phyloP scores from a whole-genome alignment of 2,888 invertebrate species.

The Miltochrista miniata region DNA sequence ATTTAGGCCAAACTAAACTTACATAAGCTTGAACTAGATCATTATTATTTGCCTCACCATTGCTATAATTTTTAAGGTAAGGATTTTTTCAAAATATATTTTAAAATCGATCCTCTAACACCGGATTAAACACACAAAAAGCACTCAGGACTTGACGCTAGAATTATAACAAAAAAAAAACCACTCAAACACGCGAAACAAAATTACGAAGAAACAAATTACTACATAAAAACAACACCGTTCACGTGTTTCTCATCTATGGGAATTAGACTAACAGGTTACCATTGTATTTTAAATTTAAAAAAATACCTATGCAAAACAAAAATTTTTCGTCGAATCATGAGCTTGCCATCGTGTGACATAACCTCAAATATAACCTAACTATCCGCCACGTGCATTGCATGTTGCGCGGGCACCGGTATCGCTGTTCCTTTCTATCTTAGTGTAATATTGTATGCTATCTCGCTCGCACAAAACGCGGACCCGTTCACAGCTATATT shows the following conservation, averaged over 20 bases:
- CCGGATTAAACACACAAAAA: too few species aligned
- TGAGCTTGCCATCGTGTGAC: constrained; percentile 9
- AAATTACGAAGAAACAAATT: background rate
- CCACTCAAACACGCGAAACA: too few species aligned
- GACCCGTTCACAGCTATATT: constrained; percentile 21
- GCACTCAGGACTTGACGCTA: too few species aligned
- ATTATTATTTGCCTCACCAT: too few species aligned
- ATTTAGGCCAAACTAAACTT: too few species aligned
- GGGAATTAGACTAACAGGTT: constrained; percentile 1
- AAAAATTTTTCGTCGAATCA: background rate
- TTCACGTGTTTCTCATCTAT: constrained; percentile 2
- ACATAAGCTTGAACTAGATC: too few species aligned
- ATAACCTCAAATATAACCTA: constrained; percentile 61
- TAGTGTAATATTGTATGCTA: background rate
- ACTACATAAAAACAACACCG: background rate
- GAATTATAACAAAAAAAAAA: too few species aligned
- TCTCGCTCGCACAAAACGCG: constrained; percentile 22
- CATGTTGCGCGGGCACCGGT: constrained; percentile 65
- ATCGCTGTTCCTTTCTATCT: constrained; percentile 35
- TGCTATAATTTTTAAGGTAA: too few species aligned
- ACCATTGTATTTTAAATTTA: background rate
- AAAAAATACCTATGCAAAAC: background rate
- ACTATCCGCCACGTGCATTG: constrained; percentile 57
- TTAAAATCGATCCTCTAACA: too few species aligned
- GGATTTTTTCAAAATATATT: too few species aligned